A percentile compares a stretch with the other conserved stretches of the same genome.
These are phyloP conservation scores for Trogon melanurus DNA, from an alignment of 2,113 vertebrate genomes.

Conservation along the genomic window DNA sequence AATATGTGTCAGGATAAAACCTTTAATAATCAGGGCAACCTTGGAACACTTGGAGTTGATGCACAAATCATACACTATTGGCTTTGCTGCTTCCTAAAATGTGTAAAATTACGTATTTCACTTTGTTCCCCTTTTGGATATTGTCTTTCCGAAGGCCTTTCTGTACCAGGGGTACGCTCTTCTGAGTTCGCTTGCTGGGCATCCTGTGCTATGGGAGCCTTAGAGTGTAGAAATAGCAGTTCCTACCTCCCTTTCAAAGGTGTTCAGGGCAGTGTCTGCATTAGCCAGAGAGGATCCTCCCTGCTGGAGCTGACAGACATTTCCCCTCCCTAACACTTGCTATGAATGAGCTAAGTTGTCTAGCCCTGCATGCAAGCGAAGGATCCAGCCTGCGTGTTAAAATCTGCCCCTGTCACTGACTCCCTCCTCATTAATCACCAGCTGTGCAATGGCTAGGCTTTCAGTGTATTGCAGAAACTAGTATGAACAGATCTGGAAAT, in stretches of 20 bases:
- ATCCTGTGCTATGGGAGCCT: neutral
- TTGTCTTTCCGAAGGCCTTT: neutral
- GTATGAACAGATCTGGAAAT: neutral
- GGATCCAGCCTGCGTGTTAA: neutral
- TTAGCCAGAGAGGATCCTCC: neutral
- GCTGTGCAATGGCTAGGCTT: neutral
- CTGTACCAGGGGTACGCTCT: accelerated
- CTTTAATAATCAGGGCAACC: neutral
- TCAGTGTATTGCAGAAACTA: neutral
- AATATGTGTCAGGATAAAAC: neutral
- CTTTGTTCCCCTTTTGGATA: neutral
- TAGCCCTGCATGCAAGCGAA: neutral
- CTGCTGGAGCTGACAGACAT: neutral
- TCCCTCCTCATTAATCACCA: neutral
- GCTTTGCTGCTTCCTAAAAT: neutral
- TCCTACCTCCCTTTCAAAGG: neutral
- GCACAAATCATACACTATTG: neutral
- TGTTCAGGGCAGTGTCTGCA: neutral
- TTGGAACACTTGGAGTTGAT: neutral
- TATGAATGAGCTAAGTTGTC: neutral
- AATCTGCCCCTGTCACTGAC: neutral
- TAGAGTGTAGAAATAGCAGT: neutral
- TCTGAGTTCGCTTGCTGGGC: neutral
- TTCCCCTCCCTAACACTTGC: neutral
- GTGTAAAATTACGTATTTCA: neutral